phyloP scores from a whole-genome alignment of 2,888 invertebrate species.

The Agrochola macilenta region DNA sequence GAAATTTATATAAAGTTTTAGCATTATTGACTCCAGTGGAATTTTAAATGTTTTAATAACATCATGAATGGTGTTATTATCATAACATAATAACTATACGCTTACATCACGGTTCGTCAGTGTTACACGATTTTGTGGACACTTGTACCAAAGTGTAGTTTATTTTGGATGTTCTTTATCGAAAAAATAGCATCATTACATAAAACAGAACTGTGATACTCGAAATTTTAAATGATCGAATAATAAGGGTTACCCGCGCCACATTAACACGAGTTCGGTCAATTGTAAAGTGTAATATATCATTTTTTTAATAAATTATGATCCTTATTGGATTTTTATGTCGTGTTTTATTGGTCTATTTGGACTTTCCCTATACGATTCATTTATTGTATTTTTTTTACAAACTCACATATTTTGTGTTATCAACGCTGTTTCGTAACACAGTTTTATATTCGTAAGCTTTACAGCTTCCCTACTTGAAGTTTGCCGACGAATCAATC shows the following conservation, averaged over 20 bases:
- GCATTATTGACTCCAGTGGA: constrained; percentile 59
- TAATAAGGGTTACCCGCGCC: constrained; percentile 74
- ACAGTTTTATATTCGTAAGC: not conserved
- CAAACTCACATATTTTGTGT: not conserved
- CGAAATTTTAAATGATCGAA: constrained; percentile 65
- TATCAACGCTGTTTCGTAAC: not conserved
- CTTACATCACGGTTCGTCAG: constrained; percentile 34
- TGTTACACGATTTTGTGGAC: constrained; percentile 62
- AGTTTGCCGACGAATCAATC: constrained; percentile 4
- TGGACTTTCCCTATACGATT: not conserved
- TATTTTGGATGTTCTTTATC: constrained; percentile 67
- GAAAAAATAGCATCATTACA: constrained; percentile 61
- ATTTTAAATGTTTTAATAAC: constrained; percentile 61
- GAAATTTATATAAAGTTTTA: constrained; percentile 60
- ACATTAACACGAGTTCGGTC: constrained; percentile 83
- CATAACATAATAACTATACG: constrained; percentile 38
- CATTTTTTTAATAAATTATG: constrained; percentile 89
- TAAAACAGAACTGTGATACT: constrained; percentile 68
- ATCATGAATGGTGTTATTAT: constrained; percentile 44
- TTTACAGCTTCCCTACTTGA: not conserved
- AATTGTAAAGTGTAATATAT: constrained; percentile 90
- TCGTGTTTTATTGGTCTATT: constrained; percentile 75
- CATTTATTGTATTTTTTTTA: not conserved
- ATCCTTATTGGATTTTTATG: constrained; percentile 88
- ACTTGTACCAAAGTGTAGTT: constrained; percentile 56